Conservation (phyloP, 2,113 vertebrate genomes). For the Ceyx cyanopectus region DNA sequence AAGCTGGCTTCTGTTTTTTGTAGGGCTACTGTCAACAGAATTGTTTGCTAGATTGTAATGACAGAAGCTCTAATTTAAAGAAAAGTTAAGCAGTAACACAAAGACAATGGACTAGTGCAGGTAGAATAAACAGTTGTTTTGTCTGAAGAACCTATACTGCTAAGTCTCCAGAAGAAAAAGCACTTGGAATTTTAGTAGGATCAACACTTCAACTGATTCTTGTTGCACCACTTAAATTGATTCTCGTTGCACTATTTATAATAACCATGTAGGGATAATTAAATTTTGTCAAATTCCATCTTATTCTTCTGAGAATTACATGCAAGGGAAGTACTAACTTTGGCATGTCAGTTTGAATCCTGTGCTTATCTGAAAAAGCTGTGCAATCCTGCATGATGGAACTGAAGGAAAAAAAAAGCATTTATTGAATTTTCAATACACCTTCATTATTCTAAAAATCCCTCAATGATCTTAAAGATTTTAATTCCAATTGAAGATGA, state of each 20-base stretch:
- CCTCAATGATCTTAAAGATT: background rate
- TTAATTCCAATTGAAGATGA: background rate
- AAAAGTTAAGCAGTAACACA: background rate
- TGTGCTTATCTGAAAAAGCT: background rate
- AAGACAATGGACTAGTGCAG: background rate
- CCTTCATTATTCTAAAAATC: background rate
- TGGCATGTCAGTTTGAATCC: background rate
- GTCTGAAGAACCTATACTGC: background rate
- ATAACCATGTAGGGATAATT: background rate
- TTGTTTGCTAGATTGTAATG: background rate
- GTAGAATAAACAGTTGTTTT: background rate
- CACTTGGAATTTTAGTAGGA: background rate
- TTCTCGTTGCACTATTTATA: background rate
- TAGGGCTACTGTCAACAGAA: background rate
- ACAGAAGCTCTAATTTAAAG: background rate
- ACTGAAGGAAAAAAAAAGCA: background rate
- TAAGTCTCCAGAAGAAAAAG: conserved; percentile 19
- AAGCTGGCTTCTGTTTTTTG: background rate
- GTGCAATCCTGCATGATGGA: background rate
- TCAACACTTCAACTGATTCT: background rate
- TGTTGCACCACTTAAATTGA: background rate
- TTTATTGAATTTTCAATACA: background rate
- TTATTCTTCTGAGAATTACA: conserved; percentile 6
- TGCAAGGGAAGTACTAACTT: background rate
- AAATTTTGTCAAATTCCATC: background rate